Percentiles rank a stretch among this genome's conserved stretches.
These are phyloP conservation scores for Apomyelois bistriatella DNA, from an alignment of 2,888 invertebrate genomes.

Conservation along the genomic window DNA sequence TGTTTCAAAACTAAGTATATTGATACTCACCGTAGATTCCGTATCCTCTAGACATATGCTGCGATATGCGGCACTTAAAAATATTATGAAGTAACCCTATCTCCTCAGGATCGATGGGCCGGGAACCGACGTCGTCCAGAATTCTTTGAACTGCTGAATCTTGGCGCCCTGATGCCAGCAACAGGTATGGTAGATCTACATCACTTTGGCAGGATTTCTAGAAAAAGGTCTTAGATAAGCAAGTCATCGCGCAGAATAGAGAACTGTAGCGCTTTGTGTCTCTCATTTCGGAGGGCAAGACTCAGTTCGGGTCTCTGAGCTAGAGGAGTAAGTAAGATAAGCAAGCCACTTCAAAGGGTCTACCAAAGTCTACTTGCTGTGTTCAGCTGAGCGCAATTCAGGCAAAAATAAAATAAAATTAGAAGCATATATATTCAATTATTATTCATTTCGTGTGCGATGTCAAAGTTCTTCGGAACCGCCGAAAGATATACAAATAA, in stretches of 20 bases:
- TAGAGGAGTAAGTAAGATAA: too few relatives aligned
- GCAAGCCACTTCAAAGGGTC: too few relatives aligned
- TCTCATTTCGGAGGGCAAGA: too few relatives aligned
- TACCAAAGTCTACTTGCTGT: too few relatives aligned
- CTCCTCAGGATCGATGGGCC: slow-evolving; percentile 65
- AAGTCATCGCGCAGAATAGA: too few relatives aligned
- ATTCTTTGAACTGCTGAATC: slow-evolving; percentile 51
- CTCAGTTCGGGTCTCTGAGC: too few relatives aligned
- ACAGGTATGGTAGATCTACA: slow-evolving; percentile 62
- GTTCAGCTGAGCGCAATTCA: too few relatives aligned
- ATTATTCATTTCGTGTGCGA: too few relatives aligned
- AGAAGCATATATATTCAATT: too few relatives aligned
- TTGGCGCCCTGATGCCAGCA: slow-evolving; percentile 78
- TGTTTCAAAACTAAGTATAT: background rate
- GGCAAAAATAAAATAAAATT: too few relatives aligned
- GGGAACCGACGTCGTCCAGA: slow-evolving; percentile 40
- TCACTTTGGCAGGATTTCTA: slow-evolving; percentile 29
- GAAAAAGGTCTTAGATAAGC: background rate
- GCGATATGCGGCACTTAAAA: slow-evolving; percentile 55
- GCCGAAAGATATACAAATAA: background rate
- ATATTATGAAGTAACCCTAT: slow-evolving; percentile 63
- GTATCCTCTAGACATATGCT: slow-evolving; percentile 81
- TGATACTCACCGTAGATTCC: slow-evolving; percentile 58
- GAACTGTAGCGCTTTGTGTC: too few relatives aligned
- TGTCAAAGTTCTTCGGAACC: too few relatives aligned